Conservation (phyloP, 2,888 invertebrate genomes). For the Trachelus iudaicus region DNA sequence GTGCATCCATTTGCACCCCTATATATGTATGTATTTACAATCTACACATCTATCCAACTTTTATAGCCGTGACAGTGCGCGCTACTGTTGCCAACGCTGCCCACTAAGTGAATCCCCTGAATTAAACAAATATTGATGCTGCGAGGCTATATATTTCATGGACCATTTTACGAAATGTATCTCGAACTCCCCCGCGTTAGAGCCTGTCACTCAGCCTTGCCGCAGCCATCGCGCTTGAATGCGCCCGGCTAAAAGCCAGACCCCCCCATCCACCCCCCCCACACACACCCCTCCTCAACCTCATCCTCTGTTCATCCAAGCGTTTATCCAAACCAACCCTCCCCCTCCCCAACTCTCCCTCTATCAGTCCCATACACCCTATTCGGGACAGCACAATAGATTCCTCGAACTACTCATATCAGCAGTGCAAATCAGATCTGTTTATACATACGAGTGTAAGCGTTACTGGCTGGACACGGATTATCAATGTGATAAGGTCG, state of each 20-base stretch:
- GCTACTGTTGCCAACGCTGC: not conserved
- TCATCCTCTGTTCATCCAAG: conserved; percentile 9
- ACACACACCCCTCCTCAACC: conserved; percentile 6
- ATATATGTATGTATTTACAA: not conserved
- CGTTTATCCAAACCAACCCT: not conserved
- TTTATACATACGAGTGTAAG: conserved; percentile 57
- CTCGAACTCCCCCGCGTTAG: conserved; percentile 6
- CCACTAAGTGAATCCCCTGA: conserved; percentile 15
- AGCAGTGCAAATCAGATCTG: conserved; percentile 49
- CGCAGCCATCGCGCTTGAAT: conserved; percentile 48
- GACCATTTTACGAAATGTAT: conserved; percentile 44
- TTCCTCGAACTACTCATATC: conserved; percentile 57
- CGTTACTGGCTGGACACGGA: conserved; percentile 52
- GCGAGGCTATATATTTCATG: conserved; percentile 36
- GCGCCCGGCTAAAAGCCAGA: conserved; percentile 48
- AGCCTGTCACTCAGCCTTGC: conserved; percentile 30
- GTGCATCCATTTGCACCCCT: not conserved
- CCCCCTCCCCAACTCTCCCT: not conserved
- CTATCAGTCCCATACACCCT: conserved; percentile 26
- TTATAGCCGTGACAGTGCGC: not conserved
- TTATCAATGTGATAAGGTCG: not conserved
- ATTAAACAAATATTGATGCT: conserved; percentile 44
- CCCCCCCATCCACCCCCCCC: not conserved
- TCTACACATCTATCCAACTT: not conserved
- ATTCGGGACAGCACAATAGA: conserved; percentile 50